Conservation (phyloP, 2,888 invertebrate species). For the Merodon equestris region DNA sequence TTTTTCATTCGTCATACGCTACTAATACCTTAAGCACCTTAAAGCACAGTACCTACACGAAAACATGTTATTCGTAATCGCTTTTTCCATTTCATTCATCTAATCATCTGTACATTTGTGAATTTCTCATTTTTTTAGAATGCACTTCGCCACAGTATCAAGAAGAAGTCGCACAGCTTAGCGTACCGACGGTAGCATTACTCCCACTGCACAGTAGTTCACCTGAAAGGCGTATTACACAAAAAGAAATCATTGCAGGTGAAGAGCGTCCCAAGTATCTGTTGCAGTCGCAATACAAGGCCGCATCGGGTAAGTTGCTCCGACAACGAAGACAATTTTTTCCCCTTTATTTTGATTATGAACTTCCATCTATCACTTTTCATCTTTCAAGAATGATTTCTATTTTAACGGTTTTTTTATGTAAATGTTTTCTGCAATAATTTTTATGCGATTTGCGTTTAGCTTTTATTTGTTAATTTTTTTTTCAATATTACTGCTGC, state of each 20-base stretch:
- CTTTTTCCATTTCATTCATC: slow-evolving; percentile 3
- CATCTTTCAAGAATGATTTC: slow-evolving; percentile 14
- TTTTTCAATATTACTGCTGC: not conserved
- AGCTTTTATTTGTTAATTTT: slow-evolving; percentile 26
- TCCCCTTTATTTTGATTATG: not conserved
- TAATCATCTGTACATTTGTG: not conserved
- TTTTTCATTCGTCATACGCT: not conserved
- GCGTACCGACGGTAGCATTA: slow-evolving; percentile 78
- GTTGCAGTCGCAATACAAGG: slow-evolving; percentile 76
- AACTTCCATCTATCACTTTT: slow-evolving; percentile 17
- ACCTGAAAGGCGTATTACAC: slow-evolving; percentile 79
- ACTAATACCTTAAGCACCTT: not conserved
- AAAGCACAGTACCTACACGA: not conserved
- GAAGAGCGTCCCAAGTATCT: slow-evolving; percentile 82
- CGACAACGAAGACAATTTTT: not conserved
- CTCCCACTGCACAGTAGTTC: slow-evolving; percentile 78
- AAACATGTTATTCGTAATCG: not conserved
- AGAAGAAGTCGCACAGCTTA: slow-evolving; percentile 75
- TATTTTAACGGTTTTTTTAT: slow-evolving; percentile 15
- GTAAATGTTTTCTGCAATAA: slow-evolving; percentile 19
- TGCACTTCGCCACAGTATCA: slow-evolving; percentile 76
- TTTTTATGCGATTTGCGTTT: slow-evolving; percentile 37
- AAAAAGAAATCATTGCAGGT: slow-evolving; percentile 84
- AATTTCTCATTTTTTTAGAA: slow-evolving; percentile 71
- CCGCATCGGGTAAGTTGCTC: slow-evolving; percentile 72